Conservation (phyloP, 2,113 vertebrate species). For the Amazona guildingii region DNA sequence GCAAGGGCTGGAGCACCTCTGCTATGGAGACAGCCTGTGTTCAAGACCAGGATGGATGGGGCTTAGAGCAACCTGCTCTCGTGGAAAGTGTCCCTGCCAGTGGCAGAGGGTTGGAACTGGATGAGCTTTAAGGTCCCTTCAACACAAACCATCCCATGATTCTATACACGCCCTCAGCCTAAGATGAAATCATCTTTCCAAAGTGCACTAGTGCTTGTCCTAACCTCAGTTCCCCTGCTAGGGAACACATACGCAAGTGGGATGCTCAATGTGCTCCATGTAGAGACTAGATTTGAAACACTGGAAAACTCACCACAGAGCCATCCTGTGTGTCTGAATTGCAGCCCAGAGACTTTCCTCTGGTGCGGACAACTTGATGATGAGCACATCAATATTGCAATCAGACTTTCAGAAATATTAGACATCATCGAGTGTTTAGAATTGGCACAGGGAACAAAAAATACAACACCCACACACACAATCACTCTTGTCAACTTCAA, state of each 20-base stretch:
- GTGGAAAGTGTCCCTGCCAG: background rate
- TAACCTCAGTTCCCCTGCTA: background rate
- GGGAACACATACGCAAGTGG: background rate
- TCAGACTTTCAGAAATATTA: background rate
- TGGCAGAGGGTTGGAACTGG: background rate
- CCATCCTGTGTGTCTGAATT: background rate
- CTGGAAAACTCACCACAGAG: background rate
- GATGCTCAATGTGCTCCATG: fast-evolving
- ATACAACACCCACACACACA: background rate
- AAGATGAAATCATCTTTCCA: background rate
- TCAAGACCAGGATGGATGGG: background rate
- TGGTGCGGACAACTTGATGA: background rate
- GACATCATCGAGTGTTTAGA: background rate
- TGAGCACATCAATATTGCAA: background rate
- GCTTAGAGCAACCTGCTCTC: background rate
- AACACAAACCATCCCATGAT: background rate
- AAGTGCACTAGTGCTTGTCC: background rate
- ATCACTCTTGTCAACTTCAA: background rate
- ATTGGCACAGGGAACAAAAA: background rate
- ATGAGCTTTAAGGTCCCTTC: background rate
- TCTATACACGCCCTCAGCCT: background rate
- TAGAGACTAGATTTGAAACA: background rate
- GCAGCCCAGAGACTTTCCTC: background rate
- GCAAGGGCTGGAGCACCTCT: background rate
- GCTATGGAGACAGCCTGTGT: background rate